Conservation (phyloP, 2,797 vertebrate genomes). For the Fratercula arctica region DNA sequence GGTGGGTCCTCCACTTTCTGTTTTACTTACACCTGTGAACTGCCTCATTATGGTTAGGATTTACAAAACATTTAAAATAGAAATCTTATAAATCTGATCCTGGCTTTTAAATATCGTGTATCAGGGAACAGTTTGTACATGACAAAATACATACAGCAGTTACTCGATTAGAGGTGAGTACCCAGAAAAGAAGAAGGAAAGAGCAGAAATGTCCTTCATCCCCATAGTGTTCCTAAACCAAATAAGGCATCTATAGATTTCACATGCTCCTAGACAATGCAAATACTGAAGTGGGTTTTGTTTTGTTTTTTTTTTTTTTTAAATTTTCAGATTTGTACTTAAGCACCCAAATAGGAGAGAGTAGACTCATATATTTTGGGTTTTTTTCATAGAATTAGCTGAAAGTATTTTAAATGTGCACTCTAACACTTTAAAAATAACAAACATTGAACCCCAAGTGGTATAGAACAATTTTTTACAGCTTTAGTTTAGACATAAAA, state of each 20-base stretch:
- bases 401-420: background rate
- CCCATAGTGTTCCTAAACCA: background rate
- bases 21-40: background rate
- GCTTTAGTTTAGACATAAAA: background rate
- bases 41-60: background rate
- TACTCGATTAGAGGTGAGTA: background rate
- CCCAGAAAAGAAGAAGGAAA: background rate
- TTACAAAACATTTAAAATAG: background rate
- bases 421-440: background rate
- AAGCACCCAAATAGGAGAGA: background rate
- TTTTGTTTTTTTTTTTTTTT: background rate
- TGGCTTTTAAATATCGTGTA: background rate
- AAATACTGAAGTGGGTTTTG: background rate
- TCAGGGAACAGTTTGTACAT: background rate
- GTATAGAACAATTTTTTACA: background rate
- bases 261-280: background rate
- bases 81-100: background rate
- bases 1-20: background rate
- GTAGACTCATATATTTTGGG: rapidly evolving
- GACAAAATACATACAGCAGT: background rate
- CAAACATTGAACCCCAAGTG: background rate
- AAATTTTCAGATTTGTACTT: background rate
- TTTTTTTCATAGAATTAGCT: background rate
- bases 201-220: background rate
- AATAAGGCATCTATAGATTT: background rate